phyloP scores from a whole-genome alignment of 2,113 vertebrate genomes.

The Tympanuchus pallidicinctus region DNA sequence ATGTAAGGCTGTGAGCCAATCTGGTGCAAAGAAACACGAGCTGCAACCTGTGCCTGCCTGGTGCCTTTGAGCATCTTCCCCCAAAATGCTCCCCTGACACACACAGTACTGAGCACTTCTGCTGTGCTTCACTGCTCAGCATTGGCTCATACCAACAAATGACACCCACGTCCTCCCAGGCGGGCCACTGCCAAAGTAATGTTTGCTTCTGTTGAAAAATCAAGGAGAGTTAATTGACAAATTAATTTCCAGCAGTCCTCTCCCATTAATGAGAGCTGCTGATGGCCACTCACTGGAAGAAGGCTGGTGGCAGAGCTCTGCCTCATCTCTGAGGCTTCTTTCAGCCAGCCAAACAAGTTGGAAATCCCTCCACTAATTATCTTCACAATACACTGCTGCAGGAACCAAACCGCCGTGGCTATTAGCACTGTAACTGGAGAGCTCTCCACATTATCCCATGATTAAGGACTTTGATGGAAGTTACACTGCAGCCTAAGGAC shows the following conservation, averaged over 20 bases:
- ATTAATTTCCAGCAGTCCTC: not conserved
- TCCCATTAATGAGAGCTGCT: not conserved
- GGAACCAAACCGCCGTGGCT: not conserved
- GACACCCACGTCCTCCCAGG: not conserved
- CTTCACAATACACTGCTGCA: not conserved
- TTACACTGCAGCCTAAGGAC: not conserved
- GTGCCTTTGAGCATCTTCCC: not conserved
- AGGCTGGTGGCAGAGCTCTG: not conserved
- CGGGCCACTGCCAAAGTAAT: fast-evolving
- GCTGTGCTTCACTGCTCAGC: fast-evolving
- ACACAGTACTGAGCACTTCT: not conserved
- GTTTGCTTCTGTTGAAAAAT: not conserved
- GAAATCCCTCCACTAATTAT: constrained; percentile 47
- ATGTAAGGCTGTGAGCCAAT: not conserved
- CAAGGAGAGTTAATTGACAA: not conserved
- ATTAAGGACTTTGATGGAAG: not conserved
- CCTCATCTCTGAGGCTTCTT: not conserved
- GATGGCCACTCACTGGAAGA: not conserved
- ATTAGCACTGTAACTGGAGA: not conserved
- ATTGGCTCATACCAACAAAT: not conserved
- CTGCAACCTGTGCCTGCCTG: not conserved
- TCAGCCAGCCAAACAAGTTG: not conserved
- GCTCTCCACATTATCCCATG: not conserved
- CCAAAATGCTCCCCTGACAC: not conserved
- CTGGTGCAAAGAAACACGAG: not conserved